Evolutionary conservation across 1,140 invertebrate genomes (phyloP), one percentile per base, ranked within the genome.

Genomic region (Harpegnathos saltator): DNA sequence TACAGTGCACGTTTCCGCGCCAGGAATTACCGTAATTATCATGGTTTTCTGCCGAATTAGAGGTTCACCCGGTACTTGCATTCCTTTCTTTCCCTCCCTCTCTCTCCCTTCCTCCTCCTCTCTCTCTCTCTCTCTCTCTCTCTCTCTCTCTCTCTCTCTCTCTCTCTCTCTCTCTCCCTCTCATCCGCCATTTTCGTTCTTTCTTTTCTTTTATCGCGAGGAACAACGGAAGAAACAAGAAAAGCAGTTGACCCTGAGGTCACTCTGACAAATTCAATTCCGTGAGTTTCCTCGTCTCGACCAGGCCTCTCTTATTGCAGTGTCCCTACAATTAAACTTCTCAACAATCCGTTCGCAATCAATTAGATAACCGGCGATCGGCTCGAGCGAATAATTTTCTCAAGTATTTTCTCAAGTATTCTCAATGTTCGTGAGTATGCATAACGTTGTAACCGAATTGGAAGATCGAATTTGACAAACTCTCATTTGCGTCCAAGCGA

Each of bases 11-110:
- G 82, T 87, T 88, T 75, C 65, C 58, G 63, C 59, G 50, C 38
- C 11, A 82, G 38, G 24, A 85, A 87, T 87, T 88, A 80, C 78
- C 68, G 73, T 84, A 86, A 88, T 86, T 86, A 84, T 71, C 73
- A 81, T 65, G 50, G 74, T 77, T 84, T 80, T 71, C 48, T 68
- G 54, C 26, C 50, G 48, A 82, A 88, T 88, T 86, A 85, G 17
- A 17, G 44, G 24, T 44, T 66, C 58, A 33, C 29, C 56, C 48
- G 61, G 29, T 19, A 50, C 56, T 52, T 15, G 75, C 69, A 48
- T 68, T 52, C 19, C 38, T 56, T 24, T 44, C 48, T n/a, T 19
- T 29, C 15, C 15, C 22, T 19, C 15, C 14, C 50, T 22, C 61
- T 2, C n/a, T 17, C 3, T n/a, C 33, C 15, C 15, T 0, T 62